A percentile compares a stretch with the other conserved stretches of the same genome.
Conservation (phyloP, 2,888 invertebrate genomes). For the Chouioia cunea region DNA sequence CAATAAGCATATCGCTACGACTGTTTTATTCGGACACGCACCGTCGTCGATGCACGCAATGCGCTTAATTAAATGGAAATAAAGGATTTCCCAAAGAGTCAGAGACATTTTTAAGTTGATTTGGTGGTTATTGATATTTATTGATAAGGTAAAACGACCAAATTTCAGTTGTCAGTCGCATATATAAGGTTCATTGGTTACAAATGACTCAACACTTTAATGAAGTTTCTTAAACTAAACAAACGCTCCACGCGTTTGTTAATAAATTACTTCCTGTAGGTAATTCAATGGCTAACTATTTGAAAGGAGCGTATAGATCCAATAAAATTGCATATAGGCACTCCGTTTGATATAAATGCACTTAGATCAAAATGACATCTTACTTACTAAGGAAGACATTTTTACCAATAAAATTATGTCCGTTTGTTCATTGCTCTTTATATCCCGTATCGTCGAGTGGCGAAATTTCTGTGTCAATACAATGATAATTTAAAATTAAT, state of each 20-base stretch:
- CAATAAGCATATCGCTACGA: constrained; percentile 46
- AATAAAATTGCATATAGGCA: no score
- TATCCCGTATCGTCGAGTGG: no score
- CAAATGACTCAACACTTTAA: constrained; percentile 30
- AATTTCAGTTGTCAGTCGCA: constrained; percentile 40
- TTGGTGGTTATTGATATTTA: constrained; percentile 24
- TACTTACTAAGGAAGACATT: no score
- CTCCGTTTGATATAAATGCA: no score
- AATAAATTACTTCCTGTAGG: background rate
- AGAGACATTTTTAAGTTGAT: background rate
- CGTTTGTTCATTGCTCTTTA: no score
- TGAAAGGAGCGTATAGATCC: no score
- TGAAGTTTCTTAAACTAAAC: constrained; percentile 21
- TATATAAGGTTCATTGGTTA: constrained; percentile 41
- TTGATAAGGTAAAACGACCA: constrained; percentile 31
- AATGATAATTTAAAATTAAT: no score
- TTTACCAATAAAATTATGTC: no score
- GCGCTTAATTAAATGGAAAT: background rate
- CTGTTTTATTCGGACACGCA: background rate
- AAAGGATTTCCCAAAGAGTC: background rate
- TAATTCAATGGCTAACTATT: no score
- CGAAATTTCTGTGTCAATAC: no score
- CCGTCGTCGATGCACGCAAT: background rate
- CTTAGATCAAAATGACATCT: no score
- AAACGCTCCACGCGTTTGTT: constrained; percentile 17